These are phyloP conservation scores for Chalcosyrphus nemorum DNA, from an alignment of 2,888 invertebrate genomes.

Conservation along the genomic window DNA sequence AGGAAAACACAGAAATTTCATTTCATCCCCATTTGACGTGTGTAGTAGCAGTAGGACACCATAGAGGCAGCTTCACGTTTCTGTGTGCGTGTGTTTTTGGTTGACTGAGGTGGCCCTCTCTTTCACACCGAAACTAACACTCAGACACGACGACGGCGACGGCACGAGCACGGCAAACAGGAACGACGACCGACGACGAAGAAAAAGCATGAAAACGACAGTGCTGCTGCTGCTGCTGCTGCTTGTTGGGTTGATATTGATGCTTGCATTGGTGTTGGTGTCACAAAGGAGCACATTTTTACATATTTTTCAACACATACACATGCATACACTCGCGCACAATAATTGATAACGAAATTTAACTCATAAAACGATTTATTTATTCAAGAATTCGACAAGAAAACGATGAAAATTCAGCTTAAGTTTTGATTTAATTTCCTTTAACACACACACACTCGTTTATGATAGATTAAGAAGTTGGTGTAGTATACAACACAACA, in stretches of 20 bases:
- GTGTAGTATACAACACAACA: neutral
- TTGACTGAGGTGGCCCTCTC: conserved; percentile 18
- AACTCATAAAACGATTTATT: neutral
- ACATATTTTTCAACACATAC: conserved; percentile 23
- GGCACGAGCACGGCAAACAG: no score
- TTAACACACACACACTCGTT: neutral
- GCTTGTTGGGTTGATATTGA: no score
- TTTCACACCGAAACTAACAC: conserved; percentile 29
- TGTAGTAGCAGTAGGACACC: neutral
- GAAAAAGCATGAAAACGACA: conserved; percentile 34
- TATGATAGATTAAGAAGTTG: neutral
- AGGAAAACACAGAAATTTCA: conserved; percentile 61
- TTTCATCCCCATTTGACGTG: conserved; percentile 60
- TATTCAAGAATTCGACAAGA: neutral
- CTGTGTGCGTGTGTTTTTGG: conserved; percentile 13
- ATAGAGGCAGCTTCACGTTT: neutral
- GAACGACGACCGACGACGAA: conserved; percentile 38
- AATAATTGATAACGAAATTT: conserved; percentile 37
- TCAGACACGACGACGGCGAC: conserved; percentile 9
- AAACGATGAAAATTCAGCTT: neutral
- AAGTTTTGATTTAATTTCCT: neutral
- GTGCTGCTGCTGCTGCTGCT: conserved; percentile 16
- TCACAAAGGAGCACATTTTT: conserved; percentile 71
- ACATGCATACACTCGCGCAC: conserved; percentile 41
- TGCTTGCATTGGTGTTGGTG: conserved; percentile 65